Conservation (phyloP, 2,797 vertebrate genomes). For the Phataginus tricuspis region DNA sequence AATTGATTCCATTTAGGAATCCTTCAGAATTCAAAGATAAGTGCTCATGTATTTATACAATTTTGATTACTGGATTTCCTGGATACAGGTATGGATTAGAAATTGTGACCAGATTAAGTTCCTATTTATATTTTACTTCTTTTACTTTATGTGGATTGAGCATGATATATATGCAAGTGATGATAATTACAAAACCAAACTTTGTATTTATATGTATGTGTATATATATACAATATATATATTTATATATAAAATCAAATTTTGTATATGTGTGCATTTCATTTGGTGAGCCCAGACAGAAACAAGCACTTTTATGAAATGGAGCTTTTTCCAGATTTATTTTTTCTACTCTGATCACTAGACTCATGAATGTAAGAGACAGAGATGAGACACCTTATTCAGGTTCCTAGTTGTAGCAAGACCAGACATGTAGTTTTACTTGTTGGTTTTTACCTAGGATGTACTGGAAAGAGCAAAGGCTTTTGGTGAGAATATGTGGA, state of each 20-base stretch:
- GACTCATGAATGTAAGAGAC: not conserved
- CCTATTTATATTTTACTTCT: not conserved
- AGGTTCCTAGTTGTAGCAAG: not conserved
- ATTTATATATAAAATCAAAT: not conserved
- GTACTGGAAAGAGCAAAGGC: not conserved
- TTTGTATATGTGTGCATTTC: not conserved
- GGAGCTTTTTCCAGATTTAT: not conserved
- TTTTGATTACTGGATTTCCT: not conserved
- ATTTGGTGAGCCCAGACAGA: not conserved
- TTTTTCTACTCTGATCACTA: not conserved
- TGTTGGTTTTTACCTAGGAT: not conserved
- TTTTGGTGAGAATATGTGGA: not conserved
- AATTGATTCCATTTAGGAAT: not conserved
- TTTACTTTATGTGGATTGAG: not conserved
- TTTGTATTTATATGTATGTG: not conserved
- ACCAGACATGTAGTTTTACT: not conserved
- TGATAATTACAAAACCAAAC: no score
- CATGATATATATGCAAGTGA: not conserved
- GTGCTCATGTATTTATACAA: not conserved
- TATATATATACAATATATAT: not conserved
- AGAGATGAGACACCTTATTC: not conserved
- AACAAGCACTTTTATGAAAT: not conserved
- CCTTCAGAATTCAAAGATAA: slow-evolving; percentile 35
- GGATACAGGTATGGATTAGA: not conserved
- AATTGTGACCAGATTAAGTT: not conserved